Conservation (phyloP, 2,113 vertebrate genomes). For the Podilymbus podiceps region DNA sequence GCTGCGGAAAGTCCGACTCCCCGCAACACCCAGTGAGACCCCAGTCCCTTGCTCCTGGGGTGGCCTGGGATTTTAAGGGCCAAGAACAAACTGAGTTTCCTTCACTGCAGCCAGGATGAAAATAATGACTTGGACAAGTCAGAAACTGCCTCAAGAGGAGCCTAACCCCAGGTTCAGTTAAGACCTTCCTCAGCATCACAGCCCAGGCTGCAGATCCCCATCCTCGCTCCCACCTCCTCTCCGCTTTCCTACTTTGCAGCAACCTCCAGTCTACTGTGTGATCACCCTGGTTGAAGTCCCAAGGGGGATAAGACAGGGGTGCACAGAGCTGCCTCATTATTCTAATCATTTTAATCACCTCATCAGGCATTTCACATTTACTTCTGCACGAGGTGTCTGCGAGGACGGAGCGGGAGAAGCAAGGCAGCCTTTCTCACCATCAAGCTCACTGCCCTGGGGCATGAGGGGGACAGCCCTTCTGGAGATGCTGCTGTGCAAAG, state of each 20-base stretch:
- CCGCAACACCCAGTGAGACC: rapidly evolving
- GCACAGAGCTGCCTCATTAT: background rate
- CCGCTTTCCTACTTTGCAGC: background rate
- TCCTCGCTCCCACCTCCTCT: background rate
- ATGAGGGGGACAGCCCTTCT: background rate
- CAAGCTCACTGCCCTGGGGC: background rate
- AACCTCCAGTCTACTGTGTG: background rate
- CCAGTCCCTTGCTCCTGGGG: rapidly evolving
- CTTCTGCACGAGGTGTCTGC: background rate
- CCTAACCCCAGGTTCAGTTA: background rate
- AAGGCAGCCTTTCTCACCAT: background rate
- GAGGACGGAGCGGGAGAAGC: background rate
- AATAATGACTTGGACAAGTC: background rate
- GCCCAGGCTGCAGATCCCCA: background rate
- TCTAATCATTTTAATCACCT: background rate
- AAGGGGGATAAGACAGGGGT: no score
- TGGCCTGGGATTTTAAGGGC: background rate
- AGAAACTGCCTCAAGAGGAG: background rate
- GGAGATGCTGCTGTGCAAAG: background rate
- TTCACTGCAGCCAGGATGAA: background rate
- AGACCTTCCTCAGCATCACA: background rate
- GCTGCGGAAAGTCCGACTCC: background rate
- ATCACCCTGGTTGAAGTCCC: background rate
- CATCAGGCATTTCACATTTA: background rate
- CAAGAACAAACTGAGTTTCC: background rate